Base-by-base conservation (phyloP, 1,140 invertebrate species). In the Drosophila novamexicana region DNA sequence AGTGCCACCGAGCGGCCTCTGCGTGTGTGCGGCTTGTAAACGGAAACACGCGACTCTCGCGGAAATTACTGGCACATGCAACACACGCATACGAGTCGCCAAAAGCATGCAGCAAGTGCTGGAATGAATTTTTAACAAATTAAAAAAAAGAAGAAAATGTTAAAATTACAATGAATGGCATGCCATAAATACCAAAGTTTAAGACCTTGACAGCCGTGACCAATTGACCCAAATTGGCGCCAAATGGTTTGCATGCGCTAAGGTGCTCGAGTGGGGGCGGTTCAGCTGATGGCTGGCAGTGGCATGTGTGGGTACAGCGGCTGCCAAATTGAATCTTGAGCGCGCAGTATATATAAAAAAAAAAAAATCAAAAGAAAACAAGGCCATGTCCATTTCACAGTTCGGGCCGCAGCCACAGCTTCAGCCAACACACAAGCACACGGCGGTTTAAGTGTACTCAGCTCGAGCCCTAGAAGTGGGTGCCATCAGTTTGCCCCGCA, bases 1-100 rank as follows among this genome's bases (percentile, higher is more conserved):
- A 86, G 76, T 83, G 66, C 72, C 64, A 68, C 81, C 62, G 62
- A 66, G 63, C 67, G 50, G 47, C 59, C 14, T 40, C 44, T 77
- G 69, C 66, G 66, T 75, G 73, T 75, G 61, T 75, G 67, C 62
- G 61, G 37, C 59, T 70, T 76, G 69, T 65, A 59, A 83, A 57
- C 84, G 83, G 83, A 88, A 88, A 70, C 83, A 89, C 84, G 83
- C 83, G 70, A 88, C 79, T 88, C 65, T 64, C 54, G 63, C 83
- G 83, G 83, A 88, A 88, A 88, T 88, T 89, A 80, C 67, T 52
- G 77, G 84, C 84, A 86, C 83, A 88, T 89, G 80, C 74, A 89
- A 77, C 73, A 81, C 80, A 88, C 77, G 82, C 82, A 76, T 6
- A 6, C 16, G 14, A 32, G 29, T 9, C 67, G 59, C 52, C 44